Evolutionary conservation across 1,140 invertebrate species (phyloP), one percentile per base, ranked within the genome.

Genomic region (Trissolcus basalis): DNA sequence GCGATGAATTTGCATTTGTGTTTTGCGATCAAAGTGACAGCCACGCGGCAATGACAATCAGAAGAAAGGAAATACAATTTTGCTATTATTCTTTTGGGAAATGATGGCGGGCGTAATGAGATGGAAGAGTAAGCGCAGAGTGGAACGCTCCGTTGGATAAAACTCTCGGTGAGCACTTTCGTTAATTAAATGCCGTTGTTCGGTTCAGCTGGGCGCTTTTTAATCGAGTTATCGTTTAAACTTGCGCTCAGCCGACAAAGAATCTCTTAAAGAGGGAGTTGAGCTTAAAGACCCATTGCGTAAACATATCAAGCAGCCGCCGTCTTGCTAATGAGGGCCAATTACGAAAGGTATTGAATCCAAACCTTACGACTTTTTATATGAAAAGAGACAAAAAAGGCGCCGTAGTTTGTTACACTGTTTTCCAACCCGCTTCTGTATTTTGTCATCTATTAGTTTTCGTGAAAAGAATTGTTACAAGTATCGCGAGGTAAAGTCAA

Each of bases 141-240:
- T 50, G 45, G 43, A 67, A 73, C 72, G 65, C 75, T 63, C 63
- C 58, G 71, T 12, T 64, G 67, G 77, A 83, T 78, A 74, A 81
- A 82, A 79, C 80, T 82, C 82, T 80, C 81, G 54, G 75, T 70
- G 79, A 86, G 82, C 80, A 86, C 84, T 87, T 85, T 84, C 83
- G 83, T 85, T 87, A 85, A 87, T 86, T 87, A 86, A 85, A 85
- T 83, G 81, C 80, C 83, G 84, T 85, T 85, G 82, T 85, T 85
- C 84, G 81, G 80, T 82, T 84, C 81, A 81, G 77, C 78, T 78
- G 54, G 65, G 76, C 79, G 80, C 82, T 83, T 86, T 82, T 86
- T 85, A 85, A 86, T 85, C 83, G 83, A 85, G 82, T 86, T 86
- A 86, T 85, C 82, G 84, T 83, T 85, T 85, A 83, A 85, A 82